Base-by-base conservation (phyloP, 2,113 vertebrate genomes). In the Chaetorhynchus papuensis region DNA sequence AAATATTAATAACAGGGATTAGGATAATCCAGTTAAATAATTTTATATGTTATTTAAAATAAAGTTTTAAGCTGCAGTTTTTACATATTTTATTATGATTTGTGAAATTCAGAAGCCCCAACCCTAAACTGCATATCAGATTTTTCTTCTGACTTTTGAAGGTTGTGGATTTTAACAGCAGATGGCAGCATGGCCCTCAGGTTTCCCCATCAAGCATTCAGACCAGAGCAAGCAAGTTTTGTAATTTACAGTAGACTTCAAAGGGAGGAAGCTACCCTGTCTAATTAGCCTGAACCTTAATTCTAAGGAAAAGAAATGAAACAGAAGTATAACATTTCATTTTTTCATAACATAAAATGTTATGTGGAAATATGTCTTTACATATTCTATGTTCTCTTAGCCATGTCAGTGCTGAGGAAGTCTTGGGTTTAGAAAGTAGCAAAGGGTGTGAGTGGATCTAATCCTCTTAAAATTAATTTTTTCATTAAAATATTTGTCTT, bases 111-210 rank as follows among this genome's bases (percentile, higher is more conserved):
- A 7, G 30, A 77, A 45, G 2, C 28, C 45, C 22, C 24, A 64
- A 35, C 13, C 11, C 7, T 28, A 39, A 66, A 0, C 1, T 52
- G 20, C 17, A 4, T 4, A 12, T 2, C 0, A 0, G 15, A 37
- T 13, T 42, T 76, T 68, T 45, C 45, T 64, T 28, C n/a, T 23
- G 19, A 7, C 18, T 7, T 64, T 56, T 54, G 47, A 20, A 63
- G 20, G 10, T 0, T 93, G 91, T 17, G 78, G 14, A 41, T 84
- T 95, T 78, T 37, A 21, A 66, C 95, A 92, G 93, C 89, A 95
- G 93, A 64, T 89, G 94, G 96, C 90, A 94, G 17, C 61, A 44
- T 0, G 11, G 10, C 20, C 6, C 15, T 24, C 13, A 17, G 24
- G 3, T 53, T 80, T 69, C 4, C 4, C 18, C 7, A 13, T 10